Evolutionary conservation across 2,797 vertebrate genomes (phyloP).

Genomic region (Tenualosa thibaudeaui): DNA sequence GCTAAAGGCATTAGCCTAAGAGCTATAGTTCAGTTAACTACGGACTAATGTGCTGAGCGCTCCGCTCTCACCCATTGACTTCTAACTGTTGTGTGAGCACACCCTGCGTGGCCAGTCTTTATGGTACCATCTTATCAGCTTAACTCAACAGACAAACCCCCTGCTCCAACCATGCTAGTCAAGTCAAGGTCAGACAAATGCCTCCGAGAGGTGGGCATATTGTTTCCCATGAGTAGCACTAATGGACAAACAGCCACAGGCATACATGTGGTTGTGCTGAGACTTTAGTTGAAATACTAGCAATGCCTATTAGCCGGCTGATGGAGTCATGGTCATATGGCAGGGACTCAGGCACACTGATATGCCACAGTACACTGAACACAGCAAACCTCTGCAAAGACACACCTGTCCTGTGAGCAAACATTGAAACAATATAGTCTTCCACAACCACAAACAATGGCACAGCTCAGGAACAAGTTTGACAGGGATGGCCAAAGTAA

Average conservation of each 20-base stretch:
- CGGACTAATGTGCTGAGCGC: not conserved
- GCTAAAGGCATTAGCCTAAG: not conserved
- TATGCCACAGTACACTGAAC: not conserved
- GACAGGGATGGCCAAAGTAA: not conserved
- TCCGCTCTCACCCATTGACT: slow-evolving; percentile 13
- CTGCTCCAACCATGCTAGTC: slow-evolving; percentile 42
- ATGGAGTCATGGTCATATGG: not conserved
- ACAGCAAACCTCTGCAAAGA: not conserved
- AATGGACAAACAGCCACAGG: not conserved
- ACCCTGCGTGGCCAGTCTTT: slow-evolving; percentile 47
- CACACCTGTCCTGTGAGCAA: not conserved
- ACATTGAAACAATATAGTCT: not conserved
- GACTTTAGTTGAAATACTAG: not conserved
- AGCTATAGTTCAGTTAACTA: slow-evolving; percentile 38
- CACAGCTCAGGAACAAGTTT: not conserved
- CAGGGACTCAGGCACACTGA: not conserved
- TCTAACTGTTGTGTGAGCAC: slow-evolving; percentile 15
- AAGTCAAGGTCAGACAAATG: slow-evolving; percentile 68
- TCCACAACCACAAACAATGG: not conserved
- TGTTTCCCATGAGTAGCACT: not conserved
- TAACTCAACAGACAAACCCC: slow-evolving; percentile 67
- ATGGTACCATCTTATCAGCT: slow-evolving; percentile 69
- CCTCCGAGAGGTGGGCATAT: not conserved
- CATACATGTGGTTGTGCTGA: not conserved
- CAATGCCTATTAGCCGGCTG: not conserved